phyloP scores from a whole-genome alignment of 64 coral and sea anemone species.

The Trachythela sp. region DNA sequence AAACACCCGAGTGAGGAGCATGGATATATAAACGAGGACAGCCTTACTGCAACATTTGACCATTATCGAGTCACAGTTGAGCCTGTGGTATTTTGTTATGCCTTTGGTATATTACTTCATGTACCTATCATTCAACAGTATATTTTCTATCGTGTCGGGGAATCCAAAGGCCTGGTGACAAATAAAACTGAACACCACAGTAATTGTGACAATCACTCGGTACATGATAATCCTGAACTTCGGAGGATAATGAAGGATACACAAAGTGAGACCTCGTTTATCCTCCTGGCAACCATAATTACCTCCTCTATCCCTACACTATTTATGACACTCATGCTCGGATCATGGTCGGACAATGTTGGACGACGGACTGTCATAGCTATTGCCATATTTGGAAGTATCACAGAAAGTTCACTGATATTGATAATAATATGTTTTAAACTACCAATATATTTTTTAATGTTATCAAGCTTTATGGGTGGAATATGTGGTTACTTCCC shows the following conservation, averaged over 20 bases:
- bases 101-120: slow-evolving; percentile 88
- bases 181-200: slow-evolving; percentile 68
- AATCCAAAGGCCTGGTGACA: slow-evolving; percentile 66
- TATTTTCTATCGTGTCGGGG: slow-evolving; percentile 56
- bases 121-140: slow-evolving; percentile 95
- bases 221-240: slow-evolving; percentile 26
- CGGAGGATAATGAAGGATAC: slow-evolving; percentile 66
- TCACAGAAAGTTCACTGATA: slow-evolving; percentile 71
- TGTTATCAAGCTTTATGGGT: slow-evolving; percentile 78
- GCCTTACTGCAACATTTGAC: background rate
- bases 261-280: slow-evolving; percentile 81
- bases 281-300: slow-evolving; percentile 69
- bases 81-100: slow-evolving; percentile 90
- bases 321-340: slow-evolving; percentile 76
- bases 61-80: slow-evolving; percentile 63
- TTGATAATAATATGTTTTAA: slow-evolving; percentile 68
- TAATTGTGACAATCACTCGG: slow-evolving; percentile 59
- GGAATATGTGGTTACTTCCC: slow-evolving; percentile 89
- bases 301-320: slow-evolving; percentile 79
- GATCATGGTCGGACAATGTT: slow-evolving; percentile 89
- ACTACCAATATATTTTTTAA: slow-evolving; percentile 58
- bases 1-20: background rate
- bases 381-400: slow-evolving; percentile 89
- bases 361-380: slow-evolving; percentile 75
- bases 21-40: background rate